Conservation (phyloP, 2,113 vertebrate genomes). For the Odontophorus gujanensis region DNA sequence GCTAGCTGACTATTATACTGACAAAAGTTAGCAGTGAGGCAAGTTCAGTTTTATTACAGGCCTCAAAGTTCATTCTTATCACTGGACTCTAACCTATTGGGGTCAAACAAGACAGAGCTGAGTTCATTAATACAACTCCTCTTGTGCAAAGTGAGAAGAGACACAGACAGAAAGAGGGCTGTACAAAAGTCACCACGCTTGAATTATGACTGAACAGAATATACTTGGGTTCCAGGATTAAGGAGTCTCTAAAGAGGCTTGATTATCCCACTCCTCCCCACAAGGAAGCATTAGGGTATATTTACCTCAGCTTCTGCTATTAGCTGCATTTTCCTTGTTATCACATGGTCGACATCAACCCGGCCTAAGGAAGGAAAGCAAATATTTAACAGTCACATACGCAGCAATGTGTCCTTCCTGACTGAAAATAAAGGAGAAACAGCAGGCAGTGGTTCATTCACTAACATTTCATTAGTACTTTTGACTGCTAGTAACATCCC, state of each 20-base stretch:
- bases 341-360: conserved; percentile 72
- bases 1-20: neutral
- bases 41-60: neutral
- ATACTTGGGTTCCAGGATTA: neutral
- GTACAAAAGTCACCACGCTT: neutral
- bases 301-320: conserved; percentile 83
- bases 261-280: neutral
- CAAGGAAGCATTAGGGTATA: neutral
- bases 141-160: neutral
- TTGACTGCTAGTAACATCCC: neutral
- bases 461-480: neutral
- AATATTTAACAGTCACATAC: neutral
- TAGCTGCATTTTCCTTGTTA: conserved; percentile 80
- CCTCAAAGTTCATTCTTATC: conserved; percentile 53
- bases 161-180: neutral
- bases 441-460: neutral
- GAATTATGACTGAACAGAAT: neutral
- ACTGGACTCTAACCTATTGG: conserved; percentile 7
- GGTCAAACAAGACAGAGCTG: neutral
- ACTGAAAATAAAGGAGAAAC: conserved; percentile 1
- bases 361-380: conserved; percentile 70
- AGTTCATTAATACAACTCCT: neutral
- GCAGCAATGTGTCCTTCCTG: neutral
- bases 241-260: neutral
- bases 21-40: neutral